phyloP scores from a whole-genome alignment of 2,888 invertebrate species.

The Pristionchus fissidentatus region DNA sequence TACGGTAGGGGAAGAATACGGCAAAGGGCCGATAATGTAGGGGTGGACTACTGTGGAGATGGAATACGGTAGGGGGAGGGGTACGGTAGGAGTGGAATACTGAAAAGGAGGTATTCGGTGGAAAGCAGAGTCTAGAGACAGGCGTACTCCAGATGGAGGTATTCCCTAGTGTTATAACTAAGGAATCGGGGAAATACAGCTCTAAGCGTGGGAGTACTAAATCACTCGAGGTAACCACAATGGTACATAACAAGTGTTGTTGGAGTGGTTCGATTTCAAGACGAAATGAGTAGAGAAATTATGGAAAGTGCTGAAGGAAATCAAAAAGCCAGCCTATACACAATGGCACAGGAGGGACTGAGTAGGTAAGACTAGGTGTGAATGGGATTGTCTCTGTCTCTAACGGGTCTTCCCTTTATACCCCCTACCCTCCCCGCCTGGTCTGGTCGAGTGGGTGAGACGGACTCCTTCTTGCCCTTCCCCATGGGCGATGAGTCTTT shows the following conservation, averaged over 20 bases:
- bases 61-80: not conserved
- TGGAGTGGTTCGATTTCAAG: not conserved
- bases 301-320: too few species aligned
- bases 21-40: not conserved
- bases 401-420: constrained; percentile 40
- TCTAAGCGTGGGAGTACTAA: too few species aligned
- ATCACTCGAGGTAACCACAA: too few species aligned
- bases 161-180: too few species aligned
- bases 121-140: too few species aligned
- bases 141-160: too few species aligned
- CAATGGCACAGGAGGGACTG: not conserved
- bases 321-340: too few species aligned
- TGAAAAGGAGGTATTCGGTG: not conserved
- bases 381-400: constrained; percentile 20
- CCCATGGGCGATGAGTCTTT: not conserved
- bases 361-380: constrained; percentile 13
- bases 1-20: not conserved
- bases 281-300: not conserved
- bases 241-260: not conserved
- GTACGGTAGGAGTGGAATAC: not conserved
- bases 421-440: constrained; percentile 1
- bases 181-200: too few species aligned
- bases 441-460: constrained; percentile 42
- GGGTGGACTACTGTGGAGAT: not conserved
- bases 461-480: constrained; percentile 11